Base-by-base conservation (phyloP, 35 echinoderm and acorn worm species). In the Holothuria glaberrima region DNA sequence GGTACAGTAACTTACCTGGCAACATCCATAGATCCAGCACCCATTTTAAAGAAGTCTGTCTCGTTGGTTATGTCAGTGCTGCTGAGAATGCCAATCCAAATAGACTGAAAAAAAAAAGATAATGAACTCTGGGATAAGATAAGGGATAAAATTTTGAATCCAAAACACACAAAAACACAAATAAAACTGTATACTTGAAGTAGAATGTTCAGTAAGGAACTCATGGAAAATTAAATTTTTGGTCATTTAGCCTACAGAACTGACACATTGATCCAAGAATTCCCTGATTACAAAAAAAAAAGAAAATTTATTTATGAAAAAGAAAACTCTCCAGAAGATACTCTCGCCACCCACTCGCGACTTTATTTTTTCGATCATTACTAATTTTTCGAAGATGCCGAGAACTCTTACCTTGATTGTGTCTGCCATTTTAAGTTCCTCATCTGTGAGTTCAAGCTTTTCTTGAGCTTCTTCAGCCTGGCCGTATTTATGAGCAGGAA, bases 21-120 rank as follows among this genome's bases (percentile, higher is more conserved):
- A 50, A 99, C 97, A 91, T 99, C 97, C 97, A 99, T 99, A 16
- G 97, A 99, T 34, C 97, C 97, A 70, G 90, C 97, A 46, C 97
- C 97, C 97, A 99, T 99, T 77, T 99, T 94, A 68, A 99, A 99
- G 91, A 99, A 99, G 58, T 99, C 97, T 59, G 91, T 95, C 25
- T 90, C 93, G 48, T 66, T 70, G 13, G 50, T n/a, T 24, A 99
- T 94, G 31, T 90, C 80, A 22, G 41, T 63, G 31, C 65, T 92
- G 65, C 80, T 88, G 9, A 99, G 78, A 68, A 99, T 99, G 48
- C 97, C 97, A 72, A 36, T 74, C 97, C 97, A 99, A 27, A 99
- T 99, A 45, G 30, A 84, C 97, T 99, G 66, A 7, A 45, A 86
- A 18, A 17, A 58, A 76, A 86, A 44, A 91, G 10, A 32, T 30